Evolutionary conservation across 1,140 invertebrate species (phyloP).

Genomic region (Drosophila insularis): DNA sequence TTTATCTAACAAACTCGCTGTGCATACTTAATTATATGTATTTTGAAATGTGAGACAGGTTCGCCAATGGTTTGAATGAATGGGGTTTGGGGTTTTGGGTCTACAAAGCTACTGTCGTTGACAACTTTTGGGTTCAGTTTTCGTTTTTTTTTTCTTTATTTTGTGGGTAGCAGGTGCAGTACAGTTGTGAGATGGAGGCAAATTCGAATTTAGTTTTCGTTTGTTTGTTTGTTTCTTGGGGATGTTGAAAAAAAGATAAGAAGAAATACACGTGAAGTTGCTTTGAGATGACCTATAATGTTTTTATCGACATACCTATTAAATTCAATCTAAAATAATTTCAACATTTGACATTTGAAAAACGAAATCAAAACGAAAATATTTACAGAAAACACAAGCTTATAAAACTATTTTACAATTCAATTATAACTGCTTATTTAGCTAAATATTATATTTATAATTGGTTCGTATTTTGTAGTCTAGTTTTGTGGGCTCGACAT

Average conservation of each 20-base stretch:
- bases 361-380: background rate
- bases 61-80: conserved; percentile 41
- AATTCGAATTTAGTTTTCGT: conserved; percentile 14
- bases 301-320: background rate
- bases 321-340: background rate
- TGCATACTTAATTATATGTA: conserved; percentile 81
- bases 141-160: conserved; percentile 7
- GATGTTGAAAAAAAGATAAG: background rate
- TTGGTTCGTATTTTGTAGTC: background rate
- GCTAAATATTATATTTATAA: background rate
- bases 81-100: conserved; percentile 24
- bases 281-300: background rate
- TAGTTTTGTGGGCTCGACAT: background rate
- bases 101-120: conserved; percentile 69
- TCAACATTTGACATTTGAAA: background rate
- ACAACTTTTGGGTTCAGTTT: conserved; percentile 42
- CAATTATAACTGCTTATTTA: background rate
- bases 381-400: background rate
- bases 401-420: background rate
- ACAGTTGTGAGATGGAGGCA: conserved; percentile 39
- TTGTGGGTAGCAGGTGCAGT: conserved; percentile 62
- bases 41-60: conserved; percentile 81
- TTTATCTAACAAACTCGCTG: conserved; percentile 81
- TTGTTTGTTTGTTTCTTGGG: background rate
- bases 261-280: background rate